Percentiles rank a stretch among this genome's conserved stretches.
Evolutionary conservation across 2,888 invertebrate genomes (phyloP).

Genomic region (Conops quadrifasciatus): DNA sequence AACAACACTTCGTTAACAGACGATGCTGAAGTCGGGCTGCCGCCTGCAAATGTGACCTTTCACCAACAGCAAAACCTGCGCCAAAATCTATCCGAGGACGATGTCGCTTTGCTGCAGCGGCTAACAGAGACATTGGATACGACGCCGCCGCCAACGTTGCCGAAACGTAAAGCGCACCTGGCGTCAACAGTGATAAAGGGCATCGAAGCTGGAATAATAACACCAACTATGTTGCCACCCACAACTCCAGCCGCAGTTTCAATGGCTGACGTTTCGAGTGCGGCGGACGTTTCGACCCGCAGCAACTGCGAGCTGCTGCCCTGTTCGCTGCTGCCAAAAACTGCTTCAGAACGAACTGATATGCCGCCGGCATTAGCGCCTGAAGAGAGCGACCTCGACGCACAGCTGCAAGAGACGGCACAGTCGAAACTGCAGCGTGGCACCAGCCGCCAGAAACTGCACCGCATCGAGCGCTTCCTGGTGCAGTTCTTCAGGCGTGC

Average conservation of each 20-base stretch:
- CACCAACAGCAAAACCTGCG: background rate
- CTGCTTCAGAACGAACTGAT: slow-evolving; percentile 14
- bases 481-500: slow-evolving; percentile 52
- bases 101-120: slow-evolving; percentile 9
- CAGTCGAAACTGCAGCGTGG: slow-evolving; percentile 27
- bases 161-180: slow-evolving; percentile 40
- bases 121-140: slow-evolving; percentile 14
- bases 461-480: slow-evolving; percentile 48
- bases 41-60: background rate
- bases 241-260: background rate
- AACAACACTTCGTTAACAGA: slow-evolving; percentile 46
- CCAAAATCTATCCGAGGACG: background rate
- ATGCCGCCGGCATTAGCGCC: slow-evolving; percentile 10
- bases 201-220: background rate
- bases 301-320: slow-evolving; percentile 49
- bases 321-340: slow-evolving; percentile 20
- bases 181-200: background rate
- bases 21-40: slow-evolving; percentile 16
- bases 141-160: slow-evolving; percentile 33
- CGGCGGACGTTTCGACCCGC: slow-evolving; percentile 44
- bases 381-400: slow-evolving; percentile 20
- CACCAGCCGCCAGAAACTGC: slow-evolving; percentile 41
- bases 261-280: background rate
- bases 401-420: slow-evolving; percentile 23
- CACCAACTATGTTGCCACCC: background rate